Conservation (phyloP, 2,113 vertebrate genomes). For the Hippocampus mohnikei region DNA sequence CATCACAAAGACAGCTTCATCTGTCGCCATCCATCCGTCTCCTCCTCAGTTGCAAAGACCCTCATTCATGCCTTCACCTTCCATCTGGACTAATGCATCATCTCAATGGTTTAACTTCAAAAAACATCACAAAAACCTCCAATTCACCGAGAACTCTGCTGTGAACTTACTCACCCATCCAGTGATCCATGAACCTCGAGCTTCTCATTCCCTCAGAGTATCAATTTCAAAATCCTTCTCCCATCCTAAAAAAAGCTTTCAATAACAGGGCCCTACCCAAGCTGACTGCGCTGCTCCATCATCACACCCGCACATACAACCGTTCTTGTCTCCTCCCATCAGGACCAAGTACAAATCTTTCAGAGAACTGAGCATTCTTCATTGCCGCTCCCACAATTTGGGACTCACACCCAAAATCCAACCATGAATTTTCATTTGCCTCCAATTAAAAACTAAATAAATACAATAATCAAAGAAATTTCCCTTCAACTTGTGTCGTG, state of each 20-base stretch:
- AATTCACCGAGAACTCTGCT: not conserved
- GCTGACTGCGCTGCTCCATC: not conserved
- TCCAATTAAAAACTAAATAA: not conserved
- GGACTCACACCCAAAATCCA: not conserved
- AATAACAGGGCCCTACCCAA: not conserved
- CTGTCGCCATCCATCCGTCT: not conserved
- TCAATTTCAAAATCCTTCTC: not conserved
- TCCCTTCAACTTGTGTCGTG: not conserved
- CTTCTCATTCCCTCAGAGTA: not conserved
- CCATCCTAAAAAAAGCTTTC: not conserved
- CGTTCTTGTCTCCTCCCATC: not conserved
- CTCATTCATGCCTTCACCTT: not conserved
- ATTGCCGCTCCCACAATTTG: not conserved
- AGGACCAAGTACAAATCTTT: not conserved
- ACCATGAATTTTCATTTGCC: not conserved
- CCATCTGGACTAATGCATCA: too few species aligned
- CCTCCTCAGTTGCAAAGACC: not conserved
- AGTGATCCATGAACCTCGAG: not conserved
- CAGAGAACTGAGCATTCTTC: not conserved
- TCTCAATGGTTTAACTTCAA: not conserved
- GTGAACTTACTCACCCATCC: not conserved
- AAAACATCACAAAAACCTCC: not conserved
- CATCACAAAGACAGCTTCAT: not conserved
- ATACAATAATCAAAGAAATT: not conserved
- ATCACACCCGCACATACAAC: not conserved